Evolutionary conservation across 1,140 invertebrate genomes (phyloP).

Genomic region (Nixonia krombeini): DNA sequence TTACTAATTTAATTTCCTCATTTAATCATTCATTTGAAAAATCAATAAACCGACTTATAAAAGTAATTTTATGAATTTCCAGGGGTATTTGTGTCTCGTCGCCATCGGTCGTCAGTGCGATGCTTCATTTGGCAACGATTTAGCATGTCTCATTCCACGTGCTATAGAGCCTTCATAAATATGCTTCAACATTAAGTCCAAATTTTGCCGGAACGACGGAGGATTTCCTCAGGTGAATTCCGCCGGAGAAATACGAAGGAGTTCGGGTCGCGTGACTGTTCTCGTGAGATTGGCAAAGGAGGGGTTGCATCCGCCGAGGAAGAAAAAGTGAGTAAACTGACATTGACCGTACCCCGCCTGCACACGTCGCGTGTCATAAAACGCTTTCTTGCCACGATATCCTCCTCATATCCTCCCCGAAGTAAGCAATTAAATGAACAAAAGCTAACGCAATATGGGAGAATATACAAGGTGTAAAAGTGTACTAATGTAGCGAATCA

Average conservation of each 20-base stretch:
- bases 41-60: too few species aligned
- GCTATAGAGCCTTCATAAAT: background rate
- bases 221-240: background rate
- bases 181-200: background rate
- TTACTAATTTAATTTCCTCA: too few species aligned
- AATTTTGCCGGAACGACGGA: background rate
- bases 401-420: slow-evolving; percentile 45
- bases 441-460: slow-evolving; percentile 8
- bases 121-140: too few species aligned
- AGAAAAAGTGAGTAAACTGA: background rate
- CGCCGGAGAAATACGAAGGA: background rate
- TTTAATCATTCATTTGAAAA: too few species aligned
- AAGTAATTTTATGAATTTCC: too few species aligned
- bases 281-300: slow-evolving; percentile 2
- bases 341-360: background rate
- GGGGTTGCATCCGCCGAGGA: slow-evolving; percentile 2
- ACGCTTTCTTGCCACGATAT: slow-evolving; percentile 52
- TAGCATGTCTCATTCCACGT: too few species aligned
- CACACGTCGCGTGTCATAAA: slow-evolving; percentile 45
- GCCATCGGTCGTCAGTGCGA: too few species aligned
- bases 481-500: background rate
- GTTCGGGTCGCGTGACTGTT: background rate
- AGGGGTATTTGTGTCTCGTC: too few species aligned
- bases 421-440: slow-evolving; percentile 54
- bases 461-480: background rate